phyloP scores from a whole-genome alignment of 1,140 invertebrate genomes.

The Cyclina sinensis region DNA sequence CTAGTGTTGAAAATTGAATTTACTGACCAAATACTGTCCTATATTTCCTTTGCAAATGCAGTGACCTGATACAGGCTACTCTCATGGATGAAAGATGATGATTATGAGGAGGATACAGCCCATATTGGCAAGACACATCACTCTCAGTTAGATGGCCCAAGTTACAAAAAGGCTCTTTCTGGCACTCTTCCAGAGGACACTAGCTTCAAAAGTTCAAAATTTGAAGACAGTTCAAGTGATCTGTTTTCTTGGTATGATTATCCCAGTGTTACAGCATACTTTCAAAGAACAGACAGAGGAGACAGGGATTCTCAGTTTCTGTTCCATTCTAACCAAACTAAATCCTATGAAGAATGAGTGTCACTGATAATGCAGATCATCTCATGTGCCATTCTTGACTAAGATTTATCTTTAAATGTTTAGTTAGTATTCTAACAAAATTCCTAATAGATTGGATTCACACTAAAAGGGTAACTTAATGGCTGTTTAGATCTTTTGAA shows the following conservation, averaged over 20 bases:
- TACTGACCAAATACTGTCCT: background rate
- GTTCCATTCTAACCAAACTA: background rate
- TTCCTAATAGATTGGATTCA: too few species aligned
- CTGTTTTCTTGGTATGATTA: background rate
- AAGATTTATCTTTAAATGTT: too few species aligned
- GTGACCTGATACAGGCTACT: background rate
- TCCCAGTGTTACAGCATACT: background rate
- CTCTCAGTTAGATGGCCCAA: background rate
- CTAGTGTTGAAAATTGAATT: background rate
- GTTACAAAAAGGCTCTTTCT: too few species aligned
- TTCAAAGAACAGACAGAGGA: background rate
- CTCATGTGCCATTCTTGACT: too few species aligned
- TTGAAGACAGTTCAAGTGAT: background rate
- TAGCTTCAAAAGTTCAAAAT: background rate
- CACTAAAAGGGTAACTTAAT: too few species aligned
- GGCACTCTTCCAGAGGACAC: background rate
- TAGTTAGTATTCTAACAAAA: too few species aligned
- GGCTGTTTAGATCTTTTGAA: too few species aligned
- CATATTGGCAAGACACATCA: background rate
- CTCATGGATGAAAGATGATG: background rate
- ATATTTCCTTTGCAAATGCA: background rate
- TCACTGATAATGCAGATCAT: background rate
- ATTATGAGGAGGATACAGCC: background rate
- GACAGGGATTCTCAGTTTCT: background rate
- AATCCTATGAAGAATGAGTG: background rate